phyloP scores from a whole-genome alignment of 2,888 invertebrate genomes.

The Lasioglossum malachurum region DNA sequence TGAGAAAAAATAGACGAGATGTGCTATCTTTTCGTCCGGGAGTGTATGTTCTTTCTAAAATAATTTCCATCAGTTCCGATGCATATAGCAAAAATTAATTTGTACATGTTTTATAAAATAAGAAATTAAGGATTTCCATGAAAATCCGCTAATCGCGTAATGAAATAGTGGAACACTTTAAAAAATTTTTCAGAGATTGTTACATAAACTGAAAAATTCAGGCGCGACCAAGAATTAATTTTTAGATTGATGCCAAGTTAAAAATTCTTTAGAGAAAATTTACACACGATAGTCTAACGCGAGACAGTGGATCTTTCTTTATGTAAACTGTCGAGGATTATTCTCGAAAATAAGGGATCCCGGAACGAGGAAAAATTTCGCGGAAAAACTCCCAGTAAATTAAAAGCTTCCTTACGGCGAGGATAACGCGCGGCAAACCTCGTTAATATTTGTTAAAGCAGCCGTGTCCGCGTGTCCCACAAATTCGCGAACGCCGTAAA shows the following conservation, averaged over 20 bases:
- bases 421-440: not conserved
- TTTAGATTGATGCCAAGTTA: not conserved
- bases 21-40: no score
- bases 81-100: not conserved
- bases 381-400: constrained; percentile 1
- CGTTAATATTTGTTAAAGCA: constrained; percentile 4
- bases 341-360: not conserved
- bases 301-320: not conserved
- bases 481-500: not conserved
- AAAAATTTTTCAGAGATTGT: not conserved
- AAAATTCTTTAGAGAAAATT: not conserved
- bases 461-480: not conserved
- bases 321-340: not conserved
- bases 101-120: not conserved
- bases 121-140: no score
- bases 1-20: no score
- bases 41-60: not conserved
- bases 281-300: not conserved
- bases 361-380: not conserved
- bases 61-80: not conserved
- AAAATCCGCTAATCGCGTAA: no score
- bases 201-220: not conserved
- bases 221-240: no score
- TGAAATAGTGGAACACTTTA: no score
- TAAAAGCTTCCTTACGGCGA: constrained; percentile 1